Conservation (phyloP, 2,888 invertebrate species). For the Eupithecia exiguata region DNA sequence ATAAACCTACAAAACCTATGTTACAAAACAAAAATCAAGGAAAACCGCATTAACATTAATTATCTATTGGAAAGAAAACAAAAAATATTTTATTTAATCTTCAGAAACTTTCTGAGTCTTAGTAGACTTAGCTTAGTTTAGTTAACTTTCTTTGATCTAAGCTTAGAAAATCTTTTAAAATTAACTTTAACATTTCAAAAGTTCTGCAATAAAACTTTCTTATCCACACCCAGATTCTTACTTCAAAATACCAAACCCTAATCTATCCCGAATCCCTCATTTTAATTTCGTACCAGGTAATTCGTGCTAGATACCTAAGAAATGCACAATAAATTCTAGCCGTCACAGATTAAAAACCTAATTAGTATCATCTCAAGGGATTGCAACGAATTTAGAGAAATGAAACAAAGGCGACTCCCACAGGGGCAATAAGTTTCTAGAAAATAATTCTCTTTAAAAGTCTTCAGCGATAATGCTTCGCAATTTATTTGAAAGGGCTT, state of each 20-base stretch:
- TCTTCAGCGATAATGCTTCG: slow-evolving; percentile 25
- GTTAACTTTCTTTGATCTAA: not conserved
- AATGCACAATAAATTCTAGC: slow-evolving; percentile 21
- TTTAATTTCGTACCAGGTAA: slow-evolving; percentile 14
- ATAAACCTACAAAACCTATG: no score
- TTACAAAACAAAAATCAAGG: not conserved
- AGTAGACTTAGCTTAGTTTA: no score
- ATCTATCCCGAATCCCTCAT: slow-evolving; percentile 1
- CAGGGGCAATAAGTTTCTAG: slow-evolving; percentile 26
- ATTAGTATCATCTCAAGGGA: slow-evolving; percentile 31
- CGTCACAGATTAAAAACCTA: slow-evolving; percentile 32
- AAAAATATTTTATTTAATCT: not conserved
- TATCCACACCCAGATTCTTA: not conserved
- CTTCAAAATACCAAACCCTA: not conserved
- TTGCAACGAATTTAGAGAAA: slow-evolving; percentile 21
- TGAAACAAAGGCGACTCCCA: slow-evolving; percentile 31
- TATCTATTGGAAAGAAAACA: not conserved
- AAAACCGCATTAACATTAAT: not conserved
- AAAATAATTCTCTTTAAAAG: slow-evolving; percentile 31
- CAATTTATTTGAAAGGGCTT: slow-evolving; percentile 28
- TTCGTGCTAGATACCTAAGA: not conserved
- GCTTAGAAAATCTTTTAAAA: not conserved
- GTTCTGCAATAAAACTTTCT: slow-evolving; percentile 6
- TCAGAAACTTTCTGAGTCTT: not conserved
- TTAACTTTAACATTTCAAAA: not conserved